Percentiles rank a stretch among this genome's conserved stretches.
These are phyloP conservation scores for Mayetiola destructor DNA, from an alignment of 2,888 invertebrate genomes.

Conservation along the genomic window DNA sequence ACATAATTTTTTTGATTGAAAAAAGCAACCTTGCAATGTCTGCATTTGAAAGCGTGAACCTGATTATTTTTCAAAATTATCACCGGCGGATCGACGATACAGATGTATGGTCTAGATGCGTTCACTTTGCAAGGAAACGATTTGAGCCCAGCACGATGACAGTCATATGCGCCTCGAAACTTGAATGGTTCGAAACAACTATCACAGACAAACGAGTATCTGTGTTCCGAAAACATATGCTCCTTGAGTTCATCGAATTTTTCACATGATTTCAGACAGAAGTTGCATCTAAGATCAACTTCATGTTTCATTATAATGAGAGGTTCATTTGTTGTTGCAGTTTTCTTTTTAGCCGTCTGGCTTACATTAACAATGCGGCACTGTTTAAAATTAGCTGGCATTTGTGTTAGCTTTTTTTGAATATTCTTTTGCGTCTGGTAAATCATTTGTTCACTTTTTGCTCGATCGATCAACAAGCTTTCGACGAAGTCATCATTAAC, in stretches of 20 bases:
- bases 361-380: too few species aligned
- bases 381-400: too few species aligned
- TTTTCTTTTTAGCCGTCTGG: too few species aligned
- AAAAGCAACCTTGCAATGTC: not conserved
- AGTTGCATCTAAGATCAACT: not conserved
- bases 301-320: too few species aligned
- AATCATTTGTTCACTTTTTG: too few species aligned
- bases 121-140: not conserved
- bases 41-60: not conserved
- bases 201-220: not conserved
- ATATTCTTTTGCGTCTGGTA: not conserved
- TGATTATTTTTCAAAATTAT: not conserved
- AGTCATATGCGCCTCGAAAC: too few species aligned
- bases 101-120: not conserved
- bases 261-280: not conserved
- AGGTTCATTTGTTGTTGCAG: not conserved
- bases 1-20: slow-evolving; percentile 1
- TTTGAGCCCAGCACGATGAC: not conserved
- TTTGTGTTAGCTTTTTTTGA: not conserved
- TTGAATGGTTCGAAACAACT: not conserved
- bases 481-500: not conserved
- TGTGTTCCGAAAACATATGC: not conserved
- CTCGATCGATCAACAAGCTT: not conserved
- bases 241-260: not conserved
- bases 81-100: not conserved